phyloP scores from a whole-genome alignment of 2,888 invertebrate genomes.

The Acleris literana region DNA sequence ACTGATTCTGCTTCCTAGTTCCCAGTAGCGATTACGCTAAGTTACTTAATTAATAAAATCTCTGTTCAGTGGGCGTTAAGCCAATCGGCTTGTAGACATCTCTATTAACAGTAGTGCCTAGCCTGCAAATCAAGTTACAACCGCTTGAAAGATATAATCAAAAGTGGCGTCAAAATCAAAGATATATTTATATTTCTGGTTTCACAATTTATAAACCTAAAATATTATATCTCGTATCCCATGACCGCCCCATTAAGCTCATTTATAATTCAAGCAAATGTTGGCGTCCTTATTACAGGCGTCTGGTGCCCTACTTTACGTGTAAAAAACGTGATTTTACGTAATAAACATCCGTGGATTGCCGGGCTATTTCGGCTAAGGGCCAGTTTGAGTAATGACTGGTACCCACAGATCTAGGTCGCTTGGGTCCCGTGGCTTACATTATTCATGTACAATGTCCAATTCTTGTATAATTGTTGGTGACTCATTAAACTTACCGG shows the following conservation, averaged over 20 bases:
- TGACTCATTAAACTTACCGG: constrained; percentile 75
- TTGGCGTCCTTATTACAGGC: constrained; percentile 25
- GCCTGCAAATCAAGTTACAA: too few relatives aligned
- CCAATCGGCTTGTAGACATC: constrained; percentile 5
- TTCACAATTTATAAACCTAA: neutral
- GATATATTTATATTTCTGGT: too few relatives aligned
- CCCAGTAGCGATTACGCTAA: constrained; percentile 21
- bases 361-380: constrained; percentile 36
- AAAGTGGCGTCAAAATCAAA: too few relatives aligned
- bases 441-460: constrained; percentile 71
- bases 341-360: constrained; percentile 56
- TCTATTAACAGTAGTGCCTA: neutral
- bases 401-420: constrained; percentile 60
- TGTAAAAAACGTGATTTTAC: constrained; percentile 54
- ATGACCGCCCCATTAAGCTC: neutral
- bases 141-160: too few relatives aligned
- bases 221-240: neutral
- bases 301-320: constrained; percentile 34
- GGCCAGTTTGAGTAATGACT: constrained; percentile 24
- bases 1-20: constrained; percentile 11
- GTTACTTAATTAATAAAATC: constrained; percentile 25
- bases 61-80: constrained; percentile 11
- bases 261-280: constrained; percentile 18
- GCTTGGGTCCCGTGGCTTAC: constrained; percentile 55
- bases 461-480: constrained; percentile 77